phyloP scores from a whole-genome alignment of 1,140 invertebrate species.

The Rhopalosiphum maidis region DNA sequence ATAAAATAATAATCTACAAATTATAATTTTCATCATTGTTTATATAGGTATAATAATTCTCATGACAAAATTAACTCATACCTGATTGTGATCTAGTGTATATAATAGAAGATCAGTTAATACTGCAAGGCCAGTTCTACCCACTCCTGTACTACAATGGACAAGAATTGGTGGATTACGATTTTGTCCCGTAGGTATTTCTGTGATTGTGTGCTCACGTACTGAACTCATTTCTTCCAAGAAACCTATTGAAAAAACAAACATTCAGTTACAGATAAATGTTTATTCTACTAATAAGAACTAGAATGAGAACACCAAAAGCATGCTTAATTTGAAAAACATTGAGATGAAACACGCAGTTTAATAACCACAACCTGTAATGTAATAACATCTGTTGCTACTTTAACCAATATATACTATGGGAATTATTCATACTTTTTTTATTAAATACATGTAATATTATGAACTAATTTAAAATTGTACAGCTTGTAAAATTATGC shows the following conservation, averaged over 20 bases:
- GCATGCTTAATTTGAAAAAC: neutral
- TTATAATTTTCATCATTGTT: neutral
- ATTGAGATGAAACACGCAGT: neutral
- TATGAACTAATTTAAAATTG: neutral
- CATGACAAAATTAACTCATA: conserved; percentile 62
- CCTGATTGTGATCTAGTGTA: conserved; percentile 87
- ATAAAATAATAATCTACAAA: neutral
- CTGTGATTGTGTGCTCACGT: conserved; percentile 73
- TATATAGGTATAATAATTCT: neutral
- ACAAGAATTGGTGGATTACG: conserved; percentile 74
- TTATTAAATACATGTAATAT: neutral
- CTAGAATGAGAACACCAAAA: neutral
- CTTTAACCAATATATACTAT: neutral
- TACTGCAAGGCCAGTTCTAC: conserved; percentile 78
- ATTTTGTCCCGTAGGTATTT: conserved; percentile 73
- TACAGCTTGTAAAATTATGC: neutral
- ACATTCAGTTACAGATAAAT: neutral
- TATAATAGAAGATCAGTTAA: conserved; percentile 80
- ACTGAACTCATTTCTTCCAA: conserved; percentile 86
- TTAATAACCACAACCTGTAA: neutral
- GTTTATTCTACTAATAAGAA: neutral
- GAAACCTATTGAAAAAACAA: conserved; percentile 68
- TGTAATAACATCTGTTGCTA: neutral
- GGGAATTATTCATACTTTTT: neutral
- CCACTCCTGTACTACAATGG: conserved; percentile 75